These are phyloP conservation scores for Arge pagana DNA, from an alignment of 2,888 invertebrate genomes.

Conservation along the genomic window DNA sequence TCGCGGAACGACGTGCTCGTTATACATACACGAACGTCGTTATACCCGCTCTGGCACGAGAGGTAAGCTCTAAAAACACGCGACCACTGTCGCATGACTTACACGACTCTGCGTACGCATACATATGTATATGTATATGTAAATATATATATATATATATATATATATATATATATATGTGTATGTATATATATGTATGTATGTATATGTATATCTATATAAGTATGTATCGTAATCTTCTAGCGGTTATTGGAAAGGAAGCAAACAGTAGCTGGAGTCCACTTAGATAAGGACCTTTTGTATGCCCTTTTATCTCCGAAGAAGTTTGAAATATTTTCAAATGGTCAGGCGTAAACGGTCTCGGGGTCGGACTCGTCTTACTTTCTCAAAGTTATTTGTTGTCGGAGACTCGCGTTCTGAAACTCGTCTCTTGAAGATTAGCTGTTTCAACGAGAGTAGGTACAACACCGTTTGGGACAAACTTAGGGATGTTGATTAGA, in stretches of 20 bases:
- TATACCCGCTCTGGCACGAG: too few species aligned
- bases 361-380: not conserved
- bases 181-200: not conserved
- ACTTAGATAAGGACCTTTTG: slow-evolving; percentile 38
- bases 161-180: not conserved
- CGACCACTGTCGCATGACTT: too few species aligned
- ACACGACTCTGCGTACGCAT: too few species aligned
- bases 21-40: too few species aligned
- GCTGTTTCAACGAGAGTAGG: too few species aligned
- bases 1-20: too few species aligned
- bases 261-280: slow-evolving; percentile 31
- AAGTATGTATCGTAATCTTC: slow-evolving; percentile 32
- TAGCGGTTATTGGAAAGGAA: slow-evolving; percentile 25
- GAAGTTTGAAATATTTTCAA: slow-evolving; percentile 21
- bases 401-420: too few species aligned
- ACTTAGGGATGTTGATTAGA: too few species aligned
- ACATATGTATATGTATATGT: too few species aligned
- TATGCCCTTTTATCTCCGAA: slow-evolving; percentile 19
- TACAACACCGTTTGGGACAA: too few species aligned
- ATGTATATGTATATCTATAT: not conserved
- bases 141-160: not conserved
- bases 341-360: slow-evolving; percentile 1
- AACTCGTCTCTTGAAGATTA: not conserved
- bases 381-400: not conserved
- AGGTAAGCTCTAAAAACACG: too few species aligned